phyloP scores from a whole-genome alignment of 2,797 vertebrate genomes.

The Acipenser oxyrinchus region DNA sequence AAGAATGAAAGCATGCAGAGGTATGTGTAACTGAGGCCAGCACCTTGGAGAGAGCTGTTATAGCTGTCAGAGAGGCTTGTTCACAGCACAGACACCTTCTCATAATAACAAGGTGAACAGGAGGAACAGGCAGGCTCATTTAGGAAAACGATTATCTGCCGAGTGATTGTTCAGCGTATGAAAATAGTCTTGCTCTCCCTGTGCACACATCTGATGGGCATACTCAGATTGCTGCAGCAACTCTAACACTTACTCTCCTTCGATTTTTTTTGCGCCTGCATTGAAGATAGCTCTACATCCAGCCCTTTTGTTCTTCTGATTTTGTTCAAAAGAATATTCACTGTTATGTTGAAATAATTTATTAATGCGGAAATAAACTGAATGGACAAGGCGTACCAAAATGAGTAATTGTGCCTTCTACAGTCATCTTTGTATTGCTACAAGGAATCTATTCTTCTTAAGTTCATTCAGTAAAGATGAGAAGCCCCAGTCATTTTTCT shows the following conservation, averaged over 20 bases:
- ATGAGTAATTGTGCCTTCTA: slow-evolving; percentile 9
- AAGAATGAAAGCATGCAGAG: slow-evolving; percentile 22
- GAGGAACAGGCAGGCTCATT: slow-evolving; percentile 8
- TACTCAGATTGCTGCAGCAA: slow-evolving; percentile 6
- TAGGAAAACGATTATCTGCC: slow-evolving; percentile 8
- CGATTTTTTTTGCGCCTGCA: slow-evolving; percentile 9
- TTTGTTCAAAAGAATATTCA: slow-evolving; percentile 16
- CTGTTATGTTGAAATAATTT: slow-evolving; percentile 11
- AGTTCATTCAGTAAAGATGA: not conserved
- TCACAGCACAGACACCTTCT: slow-evolving; percentile 13
- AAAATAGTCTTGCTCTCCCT: slow-evolving; percentile 14
- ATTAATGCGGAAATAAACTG: slow-evolving; percentile 16
- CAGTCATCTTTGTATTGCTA: not conserved
- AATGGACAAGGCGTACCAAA: slow-evolving; percentile 13
- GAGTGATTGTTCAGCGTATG: slow-evolving; percentile 8
- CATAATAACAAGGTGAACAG: not conserved
- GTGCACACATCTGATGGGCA: slow-evolving; percentile 6
- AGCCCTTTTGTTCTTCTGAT: not conserved
- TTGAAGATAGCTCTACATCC: slow-evolving; percentile 6
- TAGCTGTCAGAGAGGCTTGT: slow-evolving; percentile 46
- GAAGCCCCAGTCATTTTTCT: slow-evolving; percentile 6
- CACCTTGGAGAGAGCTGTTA: slow-evolving; percentile 56
- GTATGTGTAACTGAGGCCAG: slow-evolving; percentile 44
- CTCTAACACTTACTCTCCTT: slow-evolving; percentile 7
- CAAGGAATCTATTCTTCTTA: not conserved